A percentile compares a stretch with the other conserved stretches of the same genome.
Conservation (phyloP, 2,113 vertebrate genomes). For the Equus quagga region DNA sequence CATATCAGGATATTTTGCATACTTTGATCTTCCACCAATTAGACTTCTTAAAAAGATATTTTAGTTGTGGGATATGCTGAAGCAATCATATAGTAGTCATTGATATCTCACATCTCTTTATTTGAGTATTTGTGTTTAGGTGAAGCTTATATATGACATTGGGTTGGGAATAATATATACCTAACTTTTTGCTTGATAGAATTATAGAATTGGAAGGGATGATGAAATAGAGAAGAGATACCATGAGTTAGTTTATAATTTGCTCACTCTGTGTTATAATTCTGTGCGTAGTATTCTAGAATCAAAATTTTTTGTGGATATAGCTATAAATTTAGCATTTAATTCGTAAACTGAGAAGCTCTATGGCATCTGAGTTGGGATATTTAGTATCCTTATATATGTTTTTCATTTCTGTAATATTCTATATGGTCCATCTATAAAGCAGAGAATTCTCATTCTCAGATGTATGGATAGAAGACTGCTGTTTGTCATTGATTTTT, state of each 20-base stretch:
- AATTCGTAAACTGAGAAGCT: neutral
- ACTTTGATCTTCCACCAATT: neutral
- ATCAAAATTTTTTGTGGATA: conserved; percentile 19
- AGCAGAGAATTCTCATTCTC: conserved; percentile 3
- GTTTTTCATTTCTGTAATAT: conserved; percentile 18
- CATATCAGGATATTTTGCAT: conserved; percentile 20
- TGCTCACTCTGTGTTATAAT: neutral
- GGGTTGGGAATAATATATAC: neutral
- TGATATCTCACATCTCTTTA: neutral
- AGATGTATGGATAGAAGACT: neutral
- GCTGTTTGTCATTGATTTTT: conserved; percentile 33
- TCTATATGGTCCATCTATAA: conserved; percentile 1
- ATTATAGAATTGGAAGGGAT: conserved; percentile 37
- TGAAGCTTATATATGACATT: conserved; percentile 7
- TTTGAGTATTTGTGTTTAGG: conserved; percentile 41
- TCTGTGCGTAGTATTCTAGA: neutral
- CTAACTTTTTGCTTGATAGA: conserved; percentile 11
- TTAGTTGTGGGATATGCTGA: neutral
- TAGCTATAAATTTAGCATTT: conserved; percentile 17
- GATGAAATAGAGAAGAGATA: neutral
- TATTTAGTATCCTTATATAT: neutral
- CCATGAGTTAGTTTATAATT: conserved; percentile 4
- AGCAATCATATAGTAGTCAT: conserved; percentile 2
- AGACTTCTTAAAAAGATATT: conserved; percentile 34
- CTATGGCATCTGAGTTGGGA: neutral